Evolutionary conservation across 2,797 vertebrate genomes (phyloP).

Genomic region (Tolypeutes matacus): DNA sequence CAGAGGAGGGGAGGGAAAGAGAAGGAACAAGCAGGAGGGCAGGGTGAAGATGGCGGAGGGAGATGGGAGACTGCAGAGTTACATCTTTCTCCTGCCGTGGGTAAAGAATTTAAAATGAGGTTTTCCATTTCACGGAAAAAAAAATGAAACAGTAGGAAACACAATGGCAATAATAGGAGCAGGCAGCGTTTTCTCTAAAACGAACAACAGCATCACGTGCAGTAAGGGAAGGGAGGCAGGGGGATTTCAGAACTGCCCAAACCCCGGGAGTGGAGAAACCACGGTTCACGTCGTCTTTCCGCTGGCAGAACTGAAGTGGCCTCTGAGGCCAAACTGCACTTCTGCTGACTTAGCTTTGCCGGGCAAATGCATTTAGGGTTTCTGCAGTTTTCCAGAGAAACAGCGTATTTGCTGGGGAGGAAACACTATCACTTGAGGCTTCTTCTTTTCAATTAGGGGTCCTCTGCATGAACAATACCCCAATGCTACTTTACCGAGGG

Average conservation of each 20-base stretch:
- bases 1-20: background rate
- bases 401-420: background rate
- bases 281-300: too few relatives aligned
- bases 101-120: background rate
- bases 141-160: background rate
- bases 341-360: background rate
- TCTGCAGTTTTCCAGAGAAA: background rate
- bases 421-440: background rate
- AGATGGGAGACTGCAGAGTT: background rate
- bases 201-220: rapidly evolving
- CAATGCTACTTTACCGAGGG: background rate
- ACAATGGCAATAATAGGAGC: rapidly evolving
- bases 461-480: too few relatives aligned
- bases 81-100: background rate
- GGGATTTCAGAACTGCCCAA: background rate
- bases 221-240: background rate
- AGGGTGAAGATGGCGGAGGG: background rate
- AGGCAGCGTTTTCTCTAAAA: background rate
- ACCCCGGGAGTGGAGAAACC: background rate
- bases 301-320: background rate
- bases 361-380: background rate
- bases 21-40: background rate
- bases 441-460: background rate
- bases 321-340: background rate
- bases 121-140: background rate